phyloP scores from a whole-genome alignment of 2,797 vertebrate species.

The Mus spretus region DNA sequence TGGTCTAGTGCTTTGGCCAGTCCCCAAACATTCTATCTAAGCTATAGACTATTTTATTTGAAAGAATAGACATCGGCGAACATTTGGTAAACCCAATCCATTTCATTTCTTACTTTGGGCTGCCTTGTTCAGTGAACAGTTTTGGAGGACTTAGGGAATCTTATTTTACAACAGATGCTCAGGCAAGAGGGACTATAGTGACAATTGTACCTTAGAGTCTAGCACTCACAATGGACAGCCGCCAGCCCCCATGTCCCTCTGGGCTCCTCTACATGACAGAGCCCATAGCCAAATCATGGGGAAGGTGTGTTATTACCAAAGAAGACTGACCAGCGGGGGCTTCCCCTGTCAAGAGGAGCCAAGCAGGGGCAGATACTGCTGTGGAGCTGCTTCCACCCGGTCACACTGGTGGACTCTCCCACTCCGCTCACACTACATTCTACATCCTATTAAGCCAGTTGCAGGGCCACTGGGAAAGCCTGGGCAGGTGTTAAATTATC shows the following conservation, averaged over 20 bases:
- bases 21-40: background rate
- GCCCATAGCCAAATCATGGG: background rate
- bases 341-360: constrained; percentile 16
- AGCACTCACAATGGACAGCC: background rate
- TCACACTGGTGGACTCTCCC: background rate
- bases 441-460: constrained; percentile 65
- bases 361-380: background rate
- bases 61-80: background rate
- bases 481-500: constrained; percentile 81
- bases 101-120: background rate
- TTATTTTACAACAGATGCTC: background rate
- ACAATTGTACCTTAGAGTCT: background rate
- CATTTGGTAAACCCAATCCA: background rate
- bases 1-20: background rate
- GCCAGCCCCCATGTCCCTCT: background rate
- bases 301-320: background rate
- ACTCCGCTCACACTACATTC: background rate
- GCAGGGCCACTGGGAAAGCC: constrained; percentile 58
- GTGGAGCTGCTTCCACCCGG: background rate
- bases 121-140: background rate
- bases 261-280: background rate
- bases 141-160: constrained; percentile 5
- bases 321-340: background rate
- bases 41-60: background rate
- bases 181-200: background rate